A percentile compares a stretch with the other conserved stretches of the same genome.
Conservation (phyloP, 2,113 vertebrate genomes). For the Uropsilus gracilis region DNA sequence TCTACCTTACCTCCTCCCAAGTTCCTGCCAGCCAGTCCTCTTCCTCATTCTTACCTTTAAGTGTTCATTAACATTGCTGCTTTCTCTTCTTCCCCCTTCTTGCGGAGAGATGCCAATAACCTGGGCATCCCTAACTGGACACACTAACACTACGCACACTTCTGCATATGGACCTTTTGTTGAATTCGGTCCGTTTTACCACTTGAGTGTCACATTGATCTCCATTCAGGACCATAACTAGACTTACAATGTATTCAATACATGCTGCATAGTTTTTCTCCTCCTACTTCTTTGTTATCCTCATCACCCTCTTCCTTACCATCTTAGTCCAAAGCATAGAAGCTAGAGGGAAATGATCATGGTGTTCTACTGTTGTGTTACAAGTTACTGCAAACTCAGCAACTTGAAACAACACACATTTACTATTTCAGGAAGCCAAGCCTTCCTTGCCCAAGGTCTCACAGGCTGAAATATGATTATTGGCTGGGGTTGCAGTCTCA, state of each 20-base stretch:
- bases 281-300: background rate
- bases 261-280: background rate
- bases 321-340: background rate
- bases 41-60: background rate
- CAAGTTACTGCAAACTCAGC: no score
- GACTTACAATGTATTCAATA: background rate
- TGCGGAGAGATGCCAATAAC: background rate
- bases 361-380: background rate
- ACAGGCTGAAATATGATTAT: background rate
- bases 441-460: background rate
- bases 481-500: background rate
- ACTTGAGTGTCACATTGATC: background rate
- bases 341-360: background rate
- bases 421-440: background rate
- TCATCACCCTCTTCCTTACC: background rate
- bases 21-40: background rate
- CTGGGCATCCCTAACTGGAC: background rate
- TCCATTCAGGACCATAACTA: background rate
- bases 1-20: background rate
- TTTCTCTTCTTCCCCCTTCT: background rate
- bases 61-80: background rate
- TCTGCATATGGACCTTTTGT: background rate
- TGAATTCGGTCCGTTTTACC: background rate
- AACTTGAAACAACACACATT: no score
- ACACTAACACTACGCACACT: background rate